Evolutionary conservation across 1,140 invertebrate genomes (phyloP).

Genomic region (Cotesia glomerata): DNA sequence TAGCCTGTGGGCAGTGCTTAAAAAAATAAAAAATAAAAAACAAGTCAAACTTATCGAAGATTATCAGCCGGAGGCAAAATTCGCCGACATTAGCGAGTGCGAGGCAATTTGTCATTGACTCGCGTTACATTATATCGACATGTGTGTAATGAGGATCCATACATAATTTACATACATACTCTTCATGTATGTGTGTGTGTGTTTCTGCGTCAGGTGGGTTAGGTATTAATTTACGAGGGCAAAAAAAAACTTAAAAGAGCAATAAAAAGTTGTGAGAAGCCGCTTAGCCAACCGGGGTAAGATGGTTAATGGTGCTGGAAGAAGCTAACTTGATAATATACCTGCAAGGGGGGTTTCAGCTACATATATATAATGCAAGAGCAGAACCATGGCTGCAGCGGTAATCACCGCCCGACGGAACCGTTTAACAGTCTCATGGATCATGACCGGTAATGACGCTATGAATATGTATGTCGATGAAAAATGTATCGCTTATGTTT

Average conservation of each 20-base stretch:
- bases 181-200: too few relatives aligned
- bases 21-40: too few relatives aligned
- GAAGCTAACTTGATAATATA: not conserved
- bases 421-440: conserved; percentile 51
- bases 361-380: not conserved
- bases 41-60: too few relatives aligned
- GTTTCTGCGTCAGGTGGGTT: conserved; percentile 12
- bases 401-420: conserved; percentile 37
- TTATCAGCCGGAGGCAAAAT: too few relatives aligned
- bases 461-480: conserved; percentile 49
- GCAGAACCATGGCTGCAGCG: not conserved
- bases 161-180: too few relatives aligned
- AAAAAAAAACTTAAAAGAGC: not conserved
- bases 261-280: not conserved
- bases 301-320: not conserved
- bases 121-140: conserved; percentile 14
- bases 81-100: not conserved
- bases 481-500: conserved; percentile 8
- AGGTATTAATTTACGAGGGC: conserved; percentile 28
- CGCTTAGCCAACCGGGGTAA: not conserved
- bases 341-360: not conserved
- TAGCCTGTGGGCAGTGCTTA: too few relatives aligned
- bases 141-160: not conserved
- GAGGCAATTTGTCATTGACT: conserved; percentile 27
- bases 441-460: conserved; percentile 51